Evolutionary conservation across 2,113 vertebrate genomes (phyloP).

Genomic region (Microcebus murinus): DNA sequence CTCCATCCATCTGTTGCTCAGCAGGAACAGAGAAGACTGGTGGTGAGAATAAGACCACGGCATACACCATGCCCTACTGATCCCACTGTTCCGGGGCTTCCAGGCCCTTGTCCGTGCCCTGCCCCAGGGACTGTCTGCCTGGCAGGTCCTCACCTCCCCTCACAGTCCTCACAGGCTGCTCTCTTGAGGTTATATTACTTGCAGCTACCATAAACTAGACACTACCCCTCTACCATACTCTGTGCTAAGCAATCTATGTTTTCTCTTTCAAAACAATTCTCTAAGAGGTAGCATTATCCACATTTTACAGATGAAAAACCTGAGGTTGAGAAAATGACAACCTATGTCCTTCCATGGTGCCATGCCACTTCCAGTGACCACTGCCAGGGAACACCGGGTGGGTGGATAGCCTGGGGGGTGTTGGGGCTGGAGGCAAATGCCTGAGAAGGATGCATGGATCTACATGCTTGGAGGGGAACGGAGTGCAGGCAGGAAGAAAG

Average conservation of each 20-base stretch:
- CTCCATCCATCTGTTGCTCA: slow-evolving; percentile 85
- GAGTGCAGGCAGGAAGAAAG: no score
- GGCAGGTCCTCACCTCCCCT: fast-evolving
- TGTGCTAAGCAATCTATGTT: background rate
- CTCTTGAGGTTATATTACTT: background rate
- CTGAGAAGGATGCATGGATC: background rate
- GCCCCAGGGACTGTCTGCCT: background rate
- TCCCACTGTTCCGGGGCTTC: background rate
- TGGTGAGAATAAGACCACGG: background rate
- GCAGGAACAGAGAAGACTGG: background rate
- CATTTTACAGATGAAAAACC: background rate
- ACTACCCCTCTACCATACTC: background rate
- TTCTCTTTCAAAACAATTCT: background rate
- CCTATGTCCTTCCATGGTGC: background rate
- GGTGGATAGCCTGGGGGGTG: no score
- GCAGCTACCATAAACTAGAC: background rate
- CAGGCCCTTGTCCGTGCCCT: background rate
- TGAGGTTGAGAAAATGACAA: background rate
- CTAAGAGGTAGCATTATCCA: background rate
- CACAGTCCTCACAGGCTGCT: background rate
- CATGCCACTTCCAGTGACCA: background rate
- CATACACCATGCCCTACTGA: background rate
- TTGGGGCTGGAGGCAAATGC: background rate
- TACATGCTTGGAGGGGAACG: background rate
- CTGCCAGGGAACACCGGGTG: background rate